Evolutionary conservation across 2,113 vertebrate species (phyloP).

Genomic region (Bungarus multicinctus): DNA sequence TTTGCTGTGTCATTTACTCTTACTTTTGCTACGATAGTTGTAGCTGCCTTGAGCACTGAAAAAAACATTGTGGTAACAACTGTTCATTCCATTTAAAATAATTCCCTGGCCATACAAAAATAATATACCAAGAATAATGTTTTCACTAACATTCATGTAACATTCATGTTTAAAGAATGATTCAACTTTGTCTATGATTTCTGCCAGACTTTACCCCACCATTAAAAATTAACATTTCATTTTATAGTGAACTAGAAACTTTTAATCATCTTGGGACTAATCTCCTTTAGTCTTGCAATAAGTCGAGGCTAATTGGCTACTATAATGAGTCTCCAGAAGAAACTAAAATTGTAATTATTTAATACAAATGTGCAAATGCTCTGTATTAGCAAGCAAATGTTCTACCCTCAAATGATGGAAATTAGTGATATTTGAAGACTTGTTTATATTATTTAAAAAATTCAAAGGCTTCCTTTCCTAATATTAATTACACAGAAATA

Average conservation of each 20-base stretch:
- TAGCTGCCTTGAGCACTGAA: not conserved
- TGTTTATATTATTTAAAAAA: not conserved
- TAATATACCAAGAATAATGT: not conserved
- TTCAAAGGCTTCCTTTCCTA: not conserved
- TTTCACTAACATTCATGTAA: not conserved
- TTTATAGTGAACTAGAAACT: not conserved
- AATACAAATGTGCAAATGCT: not conserved
- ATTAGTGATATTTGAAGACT: not conserved
- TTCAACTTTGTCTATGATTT: not conserved
- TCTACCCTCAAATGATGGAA: not conserved
- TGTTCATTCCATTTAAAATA: not conserved
- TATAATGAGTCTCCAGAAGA: slow-evolving; percentile 47
- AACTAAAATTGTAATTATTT: slow-evolving; percentile 43
- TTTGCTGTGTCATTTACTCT: not conserved
- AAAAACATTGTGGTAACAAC: not conserved
- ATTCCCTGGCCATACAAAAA: not conserved
- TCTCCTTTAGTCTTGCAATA: slow-evolving; percentile 22
- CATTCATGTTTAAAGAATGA: not conserved
- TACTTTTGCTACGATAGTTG: not conserved
- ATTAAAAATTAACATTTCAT: not conserved
- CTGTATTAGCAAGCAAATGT: not conserved
- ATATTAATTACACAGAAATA: slow-evolving; percentile 39
- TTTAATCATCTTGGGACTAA: not conserved
- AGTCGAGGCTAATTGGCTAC: slow-evolving; percentile 44
- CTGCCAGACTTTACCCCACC: not conserved